Evolutionary conservation across 2,113 vertebrate genomes (phyloP), one percentile per base, ranked within the genome.

Genomic region (Circaetus cinerascens): DNA sequence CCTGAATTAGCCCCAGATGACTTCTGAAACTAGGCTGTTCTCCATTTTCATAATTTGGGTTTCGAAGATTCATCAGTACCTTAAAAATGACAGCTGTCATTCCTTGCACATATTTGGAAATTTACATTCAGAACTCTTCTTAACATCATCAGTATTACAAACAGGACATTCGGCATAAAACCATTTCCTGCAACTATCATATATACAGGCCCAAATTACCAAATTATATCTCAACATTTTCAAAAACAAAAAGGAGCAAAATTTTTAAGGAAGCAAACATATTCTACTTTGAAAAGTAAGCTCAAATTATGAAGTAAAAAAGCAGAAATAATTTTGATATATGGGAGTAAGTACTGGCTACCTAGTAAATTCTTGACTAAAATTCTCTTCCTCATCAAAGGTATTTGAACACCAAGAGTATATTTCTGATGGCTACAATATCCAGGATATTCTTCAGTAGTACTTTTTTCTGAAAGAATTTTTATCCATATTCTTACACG

Each of bases 1-100:
- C 98, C 90, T 99, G 99, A 96, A 99, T 99, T 95, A 99, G 98
- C 22, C 99, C 99, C 98, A 99, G 98, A 97, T 99, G 99, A 98
- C 98, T 99, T 95, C 97, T 98, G 97, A 98, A 98, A 94, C 98
- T 98, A 85, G 98, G 91, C 72, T 99, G 98, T 67, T 99, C 99
- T 59, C 98, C 99, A 95, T 97, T 98, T 86, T 99, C 98, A 63
- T 99, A 99, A 98, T 99, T 99, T 45, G 99, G 99, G 96, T 99
- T 99, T 92, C 98, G 98, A 97, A 99, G 98, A 97, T 99, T 98
- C 97, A 99, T 98, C 90, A 99, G 91, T 82, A 99, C 99, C 99
- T 99, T 93, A 96, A 98, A 97, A 92, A 98, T 76, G n/a, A 56
- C 30, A 96, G 89, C 7, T 34, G 88, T 97, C 67, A 98, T 94